phyloP scores from a whole-genome alignment of 2,888 invertebrate genomes.

The Phania funesta region DNA sequence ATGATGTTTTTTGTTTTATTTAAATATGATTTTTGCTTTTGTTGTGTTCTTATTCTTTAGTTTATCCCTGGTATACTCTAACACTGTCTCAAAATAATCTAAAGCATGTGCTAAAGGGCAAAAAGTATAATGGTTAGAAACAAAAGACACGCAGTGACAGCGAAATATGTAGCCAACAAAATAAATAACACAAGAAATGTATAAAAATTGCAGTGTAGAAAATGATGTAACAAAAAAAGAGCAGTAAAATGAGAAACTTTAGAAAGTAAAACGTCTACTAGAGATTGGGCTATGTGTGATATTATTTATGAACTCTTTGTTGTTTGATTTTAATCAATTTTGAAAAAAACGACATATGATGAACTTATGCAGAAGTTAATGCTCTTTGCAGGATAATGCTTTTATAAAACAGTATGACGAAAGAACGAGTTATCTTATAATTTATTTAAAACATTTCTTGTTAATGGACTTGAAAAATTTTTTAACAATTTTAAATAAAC shows the following conservation, averaged over 20 bases:
- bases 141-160: conserved; percentile 40
- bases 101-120: conserved; percentile 64
- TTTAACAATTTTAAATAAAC: too few species aligned
- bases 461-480: too few species aligned
- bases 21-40: conserved; percentile 7
- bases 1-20: neutral
- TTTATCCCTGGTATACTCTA: neutral
- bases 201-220: conserved; percentile 30
- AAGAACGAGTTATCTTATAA: too few species aligned
- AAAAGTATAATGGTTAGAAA: conserved; percentile 54
- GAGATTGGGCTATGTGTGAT: too few species aligned
- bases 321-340: too few species aligned
- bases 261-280: neutral
- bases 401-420: too few species aligned
- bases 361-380: too few species aligned
- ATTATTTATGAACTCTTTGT: too few species aligned
- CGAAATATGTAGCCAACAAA: conserved; percentile 15
- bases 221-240: conserved; percentile 26
- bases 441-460: too few species aligned
- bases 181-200: neutral
- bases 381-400: too few species aligned
- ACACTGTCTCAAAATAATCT: conserved; percentile 47
- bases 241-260: conserved; percentile 8
- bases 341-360: too few species aligned
- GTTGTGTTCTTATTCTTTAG: neutral